Base-by-base conservation (phyloP, 2,113 vertebrate genomes). In the Eira barbara region DNA sequence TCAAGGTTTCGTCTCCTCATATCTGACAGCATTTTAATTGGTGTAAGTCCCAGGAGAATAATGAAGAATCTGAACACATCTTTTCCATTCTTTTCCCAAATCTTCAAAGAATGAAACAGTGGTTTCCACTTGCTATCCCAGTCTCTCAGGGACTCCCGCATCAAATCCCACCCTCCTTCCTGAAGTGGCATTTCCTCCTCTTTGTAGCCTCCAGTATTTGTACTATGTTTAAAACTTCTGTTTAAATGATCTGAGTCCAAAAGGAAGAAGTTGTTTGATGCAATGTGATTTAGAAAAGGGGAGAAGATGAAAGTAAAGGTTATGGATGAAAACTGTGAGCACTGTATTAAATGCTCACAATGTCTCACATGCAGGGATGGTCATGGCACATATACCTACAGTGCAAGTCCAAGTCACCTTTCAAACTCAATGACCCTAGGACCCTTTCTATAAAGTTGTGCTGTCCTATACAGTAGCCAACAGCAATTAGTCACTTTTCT, bases 11-110 rank as follows among this genome's bases (percentile, higher is more conserved):
- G 96, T 59, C 81, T 49, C 20, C 47, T 97, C 61, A 34, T 89
- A 80, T 29, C 42, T 90, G 36, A 90, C 94, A 88, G 74, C 42
- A 20, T 89, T 94, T 69, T 87, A 81, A 83, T 88, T 92, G 82
- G 65, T 84, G 55, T 82, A 95, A 80, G 23, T 87, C 85, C 49
- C 74, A 87, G 89, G 76, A 87, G 84, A 80, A 96, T 79, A 69
- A 74, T 52, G 47, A 95, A 90, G 57, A 69, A 83, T 89, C 34
- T 76, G 88, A 95, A 79, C 18, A 73, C n/a, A 73, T 63, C 59
- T 49, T 96, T 97, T 91, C 89, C 42, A 59, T 71, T 92, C 65
- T 79, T 78, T 95, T 73, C 63, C 71, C 25, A 27, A 96, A 59
- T 20, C 34, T 42, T 11, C 8, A 49, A 71, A 89, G 82, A 84